phyloP scores from a whole-genome alignment of 1,140 invertebrate species.

The Aphelenchoides avenae region DNA sequence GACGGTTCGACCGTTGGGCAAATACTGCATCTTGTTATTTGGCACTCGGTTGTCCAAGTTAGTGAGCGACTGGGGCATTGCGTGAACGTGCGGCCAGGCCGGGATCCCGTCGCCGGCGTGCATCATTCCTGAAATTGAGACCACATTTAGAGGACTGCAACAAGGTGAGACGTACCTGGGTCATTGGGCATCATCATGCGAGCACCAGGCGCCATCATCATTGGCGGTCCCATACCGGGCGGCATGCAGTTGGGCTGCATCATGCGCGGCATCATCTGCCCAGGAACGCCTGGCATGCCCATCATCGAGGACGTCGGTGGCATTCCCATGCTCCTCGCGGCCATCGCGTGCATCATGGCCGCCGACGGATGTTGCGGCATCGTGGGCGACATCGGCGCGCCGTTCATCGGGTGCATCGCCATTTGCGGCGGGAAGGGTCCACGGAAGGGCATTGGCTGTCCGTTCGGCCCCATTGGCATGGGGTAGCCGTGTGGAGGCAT shows the following conservation, averaged over 20 bases:
- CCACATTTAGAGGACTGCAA: background rate
- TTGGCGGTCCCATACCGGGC: background rate
- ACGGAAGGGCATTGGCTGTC: too few relatives aligned
- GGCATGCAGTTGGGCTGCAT: background rate
- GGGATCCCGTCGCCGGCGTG: conserved; percentile 7
- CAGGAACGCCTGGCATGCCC: too few relatives aligned
- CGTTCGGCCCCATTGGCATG: too few relatives aligned
- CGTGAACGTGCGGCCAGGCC: background rate
- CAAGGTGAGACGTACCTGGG: background rate
- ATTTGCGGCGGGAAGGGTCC: too few relatives aligned
- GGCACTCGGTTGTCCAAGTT: conserved; percentile 24
- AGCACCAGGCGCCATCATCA: background rate
- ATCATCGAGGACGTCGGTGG: too few relatives aligned
- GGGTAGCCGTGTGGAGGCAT: too few relatives aligned
- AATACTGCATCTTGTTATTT: conserved; percentile 25
- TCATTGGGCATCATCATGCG: background rate
- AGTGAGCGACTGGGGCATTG: conserved; percentile 19
- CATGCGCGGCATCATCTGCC: too few relatives aligned
- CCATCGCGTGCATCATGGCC: too few relatives aligned
- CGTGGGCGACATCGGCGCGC: too few relatives aligned
- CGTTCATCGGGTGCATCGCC: too few relatives aligned
- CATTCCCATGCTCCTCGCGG: too few relatives aligned
- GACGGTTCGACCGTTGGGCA: conserved; percentile 6
- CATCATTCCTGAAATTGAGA: conserved; percentile 16
- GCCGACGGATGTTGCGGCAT: too few relatives aligned